A percentile compares a stretch with the other conserved stretches of the same genome.
These are phyloP conservation scores for Eonycteris spelaea DNA, from an alignment of 2,113 vertebrate genomes.

Conservation along the genomic window DNA sequence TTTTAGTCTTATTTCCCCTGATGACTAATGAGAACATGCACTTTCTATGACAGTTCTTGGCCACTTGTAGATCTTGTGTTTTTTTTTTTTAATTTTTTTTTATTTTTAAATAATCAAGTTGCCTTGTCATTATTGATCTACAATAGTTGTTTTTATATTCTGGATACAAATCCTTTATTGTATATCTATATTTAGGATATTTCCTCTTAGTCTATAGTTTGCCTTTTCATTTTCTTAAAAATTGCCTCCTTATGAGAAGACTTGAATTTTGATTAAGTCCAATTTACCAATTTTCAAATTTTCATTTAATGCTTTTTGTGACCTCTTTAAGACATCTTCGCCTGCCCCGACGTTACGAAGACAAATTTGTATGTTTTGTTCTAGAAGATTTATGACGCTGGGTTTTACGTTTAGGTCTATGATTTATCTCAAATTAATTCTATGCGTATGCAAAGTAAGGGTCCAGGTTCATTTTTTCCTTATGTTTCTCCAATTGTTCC, in stretches of 20 bases:
- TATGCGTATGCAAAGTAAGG: neutral
- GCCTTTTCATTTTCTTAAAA: neutral
- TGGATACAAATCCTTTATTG: neutral
- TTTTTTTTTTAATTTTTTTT: no score
- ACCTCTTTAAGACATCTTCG: neutral
- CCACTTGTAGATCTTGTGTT: no score
- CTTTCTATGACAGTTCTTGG: neutral
- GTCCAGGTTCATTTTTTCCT: neutral
- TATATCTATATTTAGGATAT: neutral
- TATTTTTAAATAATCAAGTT: neutral
- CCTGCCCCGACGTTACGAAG: neutral
- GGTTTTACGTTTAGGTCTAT: neutral
- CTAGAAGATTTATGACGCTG: neutral
- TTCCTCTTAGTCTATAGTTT: neutral
- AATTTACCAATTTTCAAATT: conserved; percentile 18
- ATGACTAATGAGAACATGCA: neutral
- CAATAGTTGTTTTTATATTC: neutral
- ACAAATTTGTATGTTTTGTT: neutral
- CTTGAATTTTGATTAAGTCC: conserved; percentile 27
- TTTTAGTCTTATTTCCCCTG: neutral
- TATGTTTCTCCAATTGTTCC: neutral
- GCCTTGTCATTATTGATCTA: neutral
- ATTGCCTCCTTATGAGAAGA: neutral
- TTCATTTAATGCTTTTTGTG: neutral
- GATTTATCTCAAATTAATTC: conserved; percentile 32